A percentile compares a stretch with the other conserved stretches of the same genome.
Conservation (phyloP, 1,140 invertebrate genomes). For the Macrosteles quadrilineatus region DNA sequence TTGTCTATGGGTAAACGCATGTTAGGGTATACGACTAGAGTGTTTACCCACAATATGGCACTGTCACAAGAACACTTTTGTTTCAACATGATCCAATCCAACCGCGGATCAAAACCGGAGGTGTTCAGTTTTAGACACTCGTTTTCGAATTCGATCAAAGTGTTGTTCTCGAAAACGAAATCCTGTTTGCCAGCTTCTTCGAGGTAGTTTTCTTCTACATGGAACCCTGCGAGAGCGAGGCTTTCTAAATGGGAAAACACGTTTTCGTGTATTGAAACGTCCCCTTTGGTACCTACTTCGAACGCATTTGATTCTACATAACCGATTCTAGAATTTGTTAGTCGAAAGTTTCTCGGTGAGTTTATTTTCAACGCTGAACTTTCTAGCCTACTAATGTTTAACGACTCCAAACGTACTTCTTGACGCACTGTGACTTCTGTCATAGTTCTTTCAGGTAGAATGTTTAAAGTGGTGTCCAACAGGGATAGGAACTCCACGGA, state of each 20-base stretch:
- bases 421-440: constrained; percentile 69
- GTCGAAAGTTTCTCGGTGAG: constrained; percentile 58
- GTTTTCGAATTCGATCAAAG: constrained; percentile 56
- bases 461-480: constrained; percentile 54
- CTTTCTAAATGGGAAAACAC: constrained; percentile 56
- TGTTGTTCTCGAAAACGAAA: constrained; percentile 67
- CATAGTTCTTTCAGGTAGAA: constrained; percentile 66
- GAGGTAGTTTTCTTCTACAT: constrained; percentile 49
- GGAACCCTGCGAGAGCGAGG: constrained; percentile 63
- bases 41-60: constrained; percentile 50
- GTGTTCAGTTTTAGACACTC: constrained; percentile 61
- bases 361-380: constrained; percentile 60
- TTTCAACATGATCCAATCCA: constrained; percentile 61
- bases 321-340: constrained; percentile 62
- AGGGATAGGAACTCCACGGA: constrained; percentile 57
- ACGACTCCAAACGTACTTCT: constrained; percentile 57
- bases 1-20: neutral
- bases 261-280: constrained; percentile 67
- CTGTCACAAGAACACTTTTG: constrained; percentile 60
- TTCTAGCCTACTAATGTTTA: constrained; percentile 49
- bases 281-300: constrained; percentile 59
- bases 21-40: constrained; percentile 52
- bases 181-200: constrained; percentile 50
- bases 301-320: constrained; percentile 65
- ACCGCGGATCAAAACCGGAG: constrained; percentile 54